phyloP scores from a whole-genome alignment of 2,888 invertebrate genomes.

The Nezara viridula region DNA sequence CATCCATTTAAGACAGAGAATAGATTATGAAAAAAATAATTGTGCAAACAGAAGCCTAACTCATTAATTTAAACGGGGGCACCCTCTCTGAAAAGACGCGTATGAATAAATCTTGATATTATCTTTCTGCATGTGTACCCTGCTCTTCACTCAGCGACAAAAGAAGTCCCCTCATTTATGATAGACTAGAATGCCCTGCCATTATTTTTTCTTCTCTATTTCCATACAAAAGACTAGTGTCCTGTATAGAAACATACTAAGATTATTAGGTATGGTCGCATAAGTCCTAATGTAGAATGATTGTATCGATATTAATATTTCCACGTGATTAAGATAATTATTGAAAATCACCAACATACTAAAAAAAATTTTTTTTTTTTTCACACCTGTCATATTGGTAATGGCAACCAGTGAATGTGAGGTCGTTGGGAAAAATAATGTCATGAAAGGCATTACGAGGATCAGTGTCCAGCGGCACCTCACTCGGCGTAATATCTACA shows the following conservation, averaged over 20 bases:
- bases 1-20: neutral
- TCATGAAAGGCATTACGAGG: too few relatives aligned
- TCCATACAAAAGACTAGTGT: neutral
- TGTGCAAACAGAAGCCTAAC: neutral
- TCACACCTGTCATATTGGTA: too few relatives aligned
- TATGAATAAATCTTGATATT: neutral
- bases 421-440: too few relatives aligned
- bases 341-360: too few relatives aligned
- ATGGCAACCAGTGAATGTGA: too few relatives aligned
- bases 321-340: too few relatives aligned
- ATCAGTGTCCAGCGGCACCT: too few relatives aligned
- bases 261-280: neutral
- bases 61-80: conserved; percentile 13
- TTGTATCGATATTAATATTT: too few relatives aligned
- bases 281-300: neutral
- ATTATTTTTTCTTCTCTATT: neutral
- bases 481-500: too few relatives aligned
- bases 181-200: neutral
- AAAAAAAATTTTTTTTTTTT: too few relatives aligned
- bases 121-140: neutral
- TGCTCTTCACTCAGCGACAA: neutral
- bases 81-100: neutral
- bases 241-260: neutral
- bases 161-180: neutral
- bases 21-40: neutral